Conservation (phyloP, 2,888 invertebrate species). For the Lithophane socia region DNA sequence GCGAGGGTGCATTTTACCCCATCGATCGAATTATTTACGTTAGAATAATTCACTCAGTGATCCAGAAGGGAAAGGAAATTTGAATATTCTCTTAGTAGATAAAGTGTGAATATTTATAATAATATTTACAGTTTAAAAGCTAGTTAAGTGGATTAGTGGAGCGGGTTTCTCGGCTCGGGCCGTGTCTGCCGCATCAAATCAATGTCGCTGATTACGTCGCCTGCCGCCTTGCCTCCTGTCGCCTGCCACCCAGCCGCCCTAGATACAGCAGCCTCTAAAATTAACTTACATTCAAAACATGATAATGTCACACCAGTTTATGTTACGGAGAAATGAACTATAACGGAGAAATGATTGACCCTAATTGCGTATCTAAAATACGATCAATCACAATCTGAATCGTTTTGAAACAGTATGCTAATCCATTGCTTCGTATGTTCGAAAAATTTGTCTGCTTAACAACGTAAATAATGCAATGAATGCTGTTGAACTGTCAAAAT, state of each 20-base stretch:
- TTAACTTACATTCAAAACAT: constrained; percentile 54
- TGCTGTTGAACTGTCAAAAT: too few species aligned
- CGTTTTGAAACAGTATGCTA: too few species aligned
- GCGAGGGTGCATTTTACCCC: constrained; percentile 57
- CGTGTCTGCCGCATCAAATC: constrained; percentile 59
- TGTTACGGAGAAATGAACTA: constrained; percentile 5
- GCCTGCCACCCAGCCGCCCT: constrained; percentile 44
- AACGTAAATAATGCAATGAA: too few species aligned
- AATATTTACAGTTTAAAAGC: constrained; percentile 59
- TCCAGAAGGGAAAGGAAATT: constrained; percentile 36
- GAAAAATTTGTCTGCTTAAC: too few species aligned
- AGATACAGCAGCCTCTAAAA: constrained; percentile 50
- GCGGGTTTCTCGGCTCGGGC: constrained; percentile 52
- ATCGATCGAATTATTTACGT: constrained; percentile 60
- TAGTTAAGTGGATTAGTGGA: constrained; percentile 60
- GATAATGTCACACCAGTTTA: constrained; percentile 36
- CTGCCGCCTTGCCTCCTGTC: constrained; percentile 24
- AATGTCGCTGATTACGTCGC: constrained; percentile 61
- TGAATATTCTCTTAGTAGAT: constrained; percentile 50
- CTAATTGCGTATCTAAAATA: too few species aligned
- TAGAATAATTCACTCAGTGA: constrained; percentile 49
- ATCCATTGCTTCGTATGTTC: too few species aligned
- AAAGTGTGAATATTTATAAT: constrained; percentile 53
- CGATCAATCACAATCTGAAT: too few species aligned
- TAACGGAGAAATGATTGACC: background rate